These are phyloP conservation scores for Aplodontia rufa DNA, from an alignment of 2,113 vertebrate species.

Conservation along the genomic window DNA sequence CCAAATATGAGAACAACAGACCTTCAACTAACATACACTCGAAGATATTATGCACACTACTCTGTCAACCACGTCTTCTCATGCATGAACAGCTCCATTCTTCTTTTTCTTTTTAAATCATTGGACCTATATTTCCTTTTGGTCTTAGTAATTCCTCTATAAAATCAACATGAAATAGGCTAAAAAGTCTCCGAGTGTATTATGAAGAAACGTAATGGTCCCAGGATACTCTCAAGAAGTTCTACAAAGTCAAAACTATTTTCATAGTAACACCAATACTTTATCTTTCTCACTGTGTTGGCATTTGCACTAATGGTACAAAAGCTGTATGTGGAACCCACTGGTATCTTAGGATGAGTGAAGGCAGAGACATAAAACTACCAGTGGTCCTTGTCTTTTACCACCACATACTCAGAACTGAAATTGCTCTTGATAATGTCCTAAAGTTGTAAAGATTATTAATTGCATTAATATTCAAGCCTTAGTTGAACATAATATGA, in stretches of 20 bases:
- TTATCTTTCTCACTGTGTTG: not conserved
- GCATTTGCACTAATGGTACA: not conserved
- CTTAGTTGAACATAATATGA: not conserved
- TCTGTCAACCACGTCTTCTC: not conserved
- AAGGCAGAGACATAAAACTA: not conserved
- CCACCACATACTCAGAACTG: not conserved
- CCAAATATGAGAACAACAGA: not conserved
- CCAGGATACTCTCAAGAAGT: not conserved
- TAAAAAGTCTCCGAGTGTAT: not conserved
- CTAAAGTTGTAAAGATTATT: not conserved
- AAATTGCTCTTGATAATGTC: not conserved
- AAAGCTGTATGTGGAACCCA: not conserved
- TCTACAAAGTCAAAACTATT: not conserved
- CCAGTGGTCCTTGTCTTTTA: not conserved
- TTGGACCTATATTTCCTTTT: not conserved
- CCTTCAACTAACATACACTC: not conserved
- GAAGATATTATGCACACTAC: not conserved
- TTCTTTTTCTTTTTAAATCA: not conserved
- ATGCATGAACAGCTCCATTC: not conserved
- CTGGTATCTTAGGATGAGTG: not conserved
- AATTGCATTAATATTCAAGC: not conserved
- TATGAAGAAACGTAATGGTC: not conserved
- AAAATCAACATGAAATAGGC: not conserved
- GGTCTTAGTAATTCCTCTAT: not conserved
- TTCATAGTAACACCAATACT: not conserved